These are phyloP conservation scores for Seladonia tumulorum DNA, from an alignment of 2,888 invertebrate species.

Conservation along the genomic window DNA sequence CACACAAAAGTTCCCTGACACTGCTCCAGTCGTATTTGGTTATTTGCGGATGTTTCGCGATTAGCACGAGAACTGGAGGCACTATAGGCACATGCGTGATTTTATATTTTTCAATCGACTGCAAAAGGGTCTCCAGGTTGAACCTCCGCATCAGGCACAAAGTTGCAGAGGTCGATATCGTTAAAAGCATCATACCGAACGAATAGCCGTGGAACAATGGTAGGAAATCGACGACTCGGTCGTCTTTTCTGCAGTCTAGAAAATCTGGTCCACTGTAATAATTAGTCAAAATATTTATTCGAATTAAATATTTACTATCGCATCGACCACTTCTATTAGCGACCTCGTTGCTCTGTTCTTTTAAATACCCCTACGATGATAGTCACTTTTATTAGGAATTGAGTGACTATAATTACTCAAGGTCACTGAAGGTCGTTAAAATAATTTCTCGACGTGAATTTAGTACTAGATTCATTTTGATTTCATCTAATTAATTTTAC, in stretches of 20 bases:
- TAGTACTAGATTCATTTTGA: background rate
- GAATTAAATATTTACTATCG: background rate
- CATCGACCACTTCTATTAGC: background rate
- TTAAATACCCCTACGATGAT: too few relatives aligned
- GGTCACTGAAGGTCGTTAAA: too few relatives aligned
- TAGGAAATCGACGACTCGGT: constrained; percentile 55
- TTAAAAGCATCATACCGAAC: constrained; percentile 28
- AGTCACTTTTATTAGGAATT: too few relatives aligned
- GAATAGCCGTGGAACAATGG: constrained; percentile 76
- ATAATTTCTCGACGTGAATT: background rate
- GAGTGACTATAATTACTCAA: too few relatives aligned
- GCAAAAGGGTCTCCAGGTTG: constrained; percentile 70
- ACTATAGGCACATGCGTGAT: constrained; percentile 81
- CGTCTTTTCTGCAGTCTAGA: constrained; percentile 12
- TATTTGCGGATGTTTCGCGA: constrained; percentile 85
- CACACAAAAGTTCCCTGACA: constrained; percentile 82
- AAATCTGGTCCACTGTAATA: constrained; percentile 36
- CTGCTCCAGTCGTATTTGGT: constrained; percentile 83
- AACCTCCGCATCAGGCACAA: constrained; percentile 70
- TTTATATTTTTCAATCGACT: constrained; percentile 70
- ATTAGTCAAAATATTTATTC: background rate
- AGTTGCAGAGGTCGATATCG: constrained; percentile 21
- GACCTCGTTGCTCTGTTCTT: too few relatives aligned
- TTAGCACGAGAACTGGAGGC: constrained; percentile 85
- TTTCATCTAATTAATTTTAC: constrained; percentile 33